A percentile compares a stretch with the other conserved stretches of the same genome.
Conservation (phyloP, 2,888 invertebrate genomes). For the Orthosia incerta region DNA sequence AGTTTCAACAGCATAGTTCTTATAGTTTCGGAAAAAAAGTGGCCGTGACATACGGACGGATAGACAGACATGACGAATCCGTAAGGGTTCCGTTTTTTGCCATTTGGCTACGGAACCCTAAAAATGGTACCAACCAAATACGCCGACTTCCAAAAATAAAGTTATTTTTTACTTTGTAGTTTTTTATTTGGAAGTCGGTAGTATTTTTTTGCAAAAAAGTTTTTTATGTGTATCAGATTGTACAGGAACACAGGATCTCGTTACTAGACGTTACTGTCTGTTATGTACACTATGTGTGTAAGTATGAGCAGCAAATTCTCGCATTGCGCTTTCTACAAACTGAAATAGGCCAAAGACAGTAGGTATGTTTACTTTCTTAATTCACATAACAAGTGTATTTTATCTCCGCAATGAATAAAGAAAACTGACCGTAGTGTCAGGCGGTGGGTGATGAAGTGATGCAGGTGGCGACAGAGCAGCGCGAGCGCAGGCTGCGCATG, state of each 20-base stretch:
- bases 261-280: neutral
- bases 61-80: no score
- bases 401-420: neutral
- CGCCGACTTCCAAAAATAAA: no score
- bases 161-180: no score
- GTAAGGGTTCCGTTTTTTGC: no score
- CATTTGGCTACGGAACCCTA: no score
- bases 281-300: neutral
- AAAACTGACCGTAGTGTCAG: neutral
- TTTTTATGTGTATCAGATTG: neutral
- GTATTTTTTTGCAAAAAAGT: no score
- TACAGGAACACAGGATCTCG: neutral
- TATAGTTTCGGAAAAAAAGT: no score
- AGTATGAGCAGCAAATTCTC: neutral
- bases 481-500: constrained; percentile 23
- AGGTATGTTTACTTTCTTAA: neutral
- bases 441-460: neutral
- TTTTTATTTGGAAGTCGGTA: no score
- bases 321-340: neutral
- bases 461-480: neutral
- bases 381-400: neutral
- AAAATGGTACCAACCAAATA: no score
- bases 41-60: no score
- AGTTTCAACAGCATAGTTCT: no score
- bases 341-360: neutral